Evolutionary conservation across 2,888 invertebrate genomes (phyloP), one percentile per base, ranked within the genome.

Genomic region (Nymphalis urticae): DNA sequence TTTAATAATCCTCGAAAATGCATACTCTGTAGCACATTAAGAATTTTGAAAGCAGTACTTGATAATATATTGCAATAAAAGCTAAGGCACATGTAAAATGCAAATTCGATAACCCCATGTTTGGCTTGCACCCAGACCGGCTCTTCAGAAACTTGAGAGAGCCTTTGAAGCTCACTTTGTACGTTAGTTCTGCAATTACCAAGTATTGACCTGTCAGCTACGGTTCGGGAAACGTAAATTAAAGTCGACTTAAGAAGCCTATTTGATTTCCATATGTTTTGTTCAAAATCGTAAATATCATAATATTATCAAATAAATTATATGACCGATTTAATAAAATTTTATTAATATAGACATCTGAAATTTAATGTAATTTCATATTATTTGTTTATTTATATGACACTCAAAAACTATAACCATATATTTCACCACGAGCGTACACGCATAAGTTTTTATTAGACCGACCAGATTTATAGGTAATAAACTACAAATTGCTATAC

Each of bases 391-490:
- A 16, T 32, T n/a, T 36, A 69, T n/a, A 62, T 58, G 65, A 69
- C 62, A 65, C 64, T 69, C 58, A 13, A 27, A 48, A 56, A 19
- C 62, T 62, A 62, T 16, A 56, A 24, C 10, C 17, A 56, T 63
- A 66, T 54, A 47, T 67, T 64, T 67, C 60, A 68, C 65, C 58
- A 61, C 66, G 59, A 70, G 72, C 68, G 72, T 68, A 59, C 48
- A 62, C 67, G 69, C 67, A 69, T 64, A 64, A 70, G 75, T 77
- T 82, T 83, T 83, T 85, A 84, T 81, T 80, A 79, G 77, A 78
- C 78, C 78, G 77, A 75, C 71, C 70, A 75, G 77, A 81, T 84
- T 84, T 84, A 82, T 81, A 70, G 80, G 58, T 78, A 76, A 76
- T 82, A 81, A 81, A 81, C 72, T 76, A 75, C 76, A 73, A 76